These are phyloP conservation scores for Caenorhabditis macrosperma DNA, from an alignment of 2,888 invertebrate species.

Conservation along the genomic window DNA sequence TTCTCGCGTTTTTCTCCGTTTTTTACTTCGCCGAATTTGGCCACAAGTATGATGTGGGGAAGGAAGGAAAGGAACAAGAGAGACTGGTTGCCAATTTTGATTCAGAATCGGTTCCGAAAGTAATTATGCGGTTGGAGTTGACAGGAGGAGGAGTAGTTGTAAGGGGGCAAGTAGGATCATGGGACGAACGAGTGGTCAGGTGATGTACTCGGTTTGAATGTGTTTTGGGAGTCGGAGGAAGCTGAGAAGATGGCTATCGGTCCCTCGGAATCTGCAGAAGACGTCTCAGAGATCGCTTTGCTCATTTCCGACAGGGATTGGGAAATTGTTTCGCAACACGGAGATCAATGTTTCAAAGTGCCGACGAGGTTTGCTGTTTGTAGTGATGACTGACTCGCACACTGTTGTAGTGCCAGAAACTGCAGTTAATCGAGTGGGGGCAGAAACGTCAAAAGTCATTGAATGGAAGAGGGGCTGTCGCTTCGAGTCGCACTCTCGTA, in stretches of 20 bases:
- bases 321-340: background rate
- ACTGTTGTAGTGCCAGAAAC: background rate
- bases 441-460: conserved; percentile 36
- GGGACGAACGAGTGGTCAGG: conserved; percentile 4
- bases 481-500: conserved; percentile 10
- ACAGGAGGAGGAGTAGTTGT: too few species aligned
- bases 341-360: background rate
- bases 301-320: background rate
- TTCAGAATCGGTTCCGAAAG: conserved; percentile 21
- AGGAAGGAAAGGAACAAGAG: background rate
- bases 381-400: background rate
- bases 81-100: conserved; percentile 35
- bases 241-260: conserved; percentile 33
- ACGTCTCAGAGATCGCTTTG: background rate
- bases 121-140: conserved; percentile 20
- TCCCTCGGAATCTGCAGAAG: background rate
- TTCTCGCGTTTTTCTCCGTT: background rate
- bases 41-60: background rate
- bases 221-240: background rate
- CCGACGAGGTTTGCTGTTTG: background rate
- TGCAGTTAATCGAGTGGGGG: conserved; percentile 6
- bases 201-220: background rate
- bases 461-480: background rate
- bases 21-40: conserved; percentile 36
- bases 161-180: conserved; percentile 14